Evolutionary conservation across 1,140 invertebrate species (phyloP), one percentile per base, ranked within the genome.

Genomic region (Theocolax elegans): DNA sequence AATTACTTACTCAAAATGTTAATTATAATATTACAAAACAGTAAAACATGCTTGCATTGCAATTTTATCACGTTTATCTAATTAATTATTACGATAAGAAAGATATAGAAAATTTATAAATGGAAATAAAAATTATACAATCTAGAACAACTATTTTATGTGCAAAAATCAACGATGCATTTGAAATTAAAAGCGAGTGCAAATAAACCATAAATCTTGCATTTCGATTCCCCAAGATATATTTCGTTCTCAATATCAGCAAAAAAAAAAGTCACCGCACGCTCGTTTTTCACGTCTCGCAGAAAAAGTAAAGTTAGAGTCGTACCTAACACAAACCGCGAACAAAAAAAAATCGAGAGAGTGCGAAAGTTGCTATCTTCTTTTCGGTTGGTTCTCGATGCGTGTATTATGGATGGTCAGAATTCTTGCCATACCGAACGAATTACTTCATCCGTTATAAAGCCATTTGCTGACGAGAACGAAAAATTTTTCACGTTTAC

Each of bases 261-360:
- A 10, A 27, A 53, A 7, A 48, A 48, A 10, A 48, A 48, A 23
- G 2, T 35, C 3, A 21, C 46, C 9, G 3, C 10, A 15, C n/a
- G n/a, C 25, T 53, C 12, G 8, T 29, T 53, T 44, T 53, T 53
- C 15, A 25, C 29, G 0, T 48, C 10, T 46, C 19, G 2, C 4
- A 35, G 31, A 35, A 35, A 35, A 35, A 35, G 31, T 10, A 35
- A 35, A 4, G 31, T 6, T 35, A 46, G 3, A 17, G 13, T 7
- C n/a, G 19, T 17, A 46, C 42, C 15, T 17, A 46, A 17, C 6
- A 46, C 42, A 68, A 40, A 35, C 25, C 42, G n/a, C 69, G 38
- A 60, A 53, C 35, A 48, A 66, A 66, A 60, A 71, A 59, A n/a
- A n/a, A n/a, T n/a, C n/a, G n/a, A n/a, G n/a, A 68, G 25, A 56